Evolutionary conservation across 2,888 invertebrate genomes (phyloP), one percentile per base, ranked within the genome.

Genomic region (Scelioninae gen. 1): DNA sequence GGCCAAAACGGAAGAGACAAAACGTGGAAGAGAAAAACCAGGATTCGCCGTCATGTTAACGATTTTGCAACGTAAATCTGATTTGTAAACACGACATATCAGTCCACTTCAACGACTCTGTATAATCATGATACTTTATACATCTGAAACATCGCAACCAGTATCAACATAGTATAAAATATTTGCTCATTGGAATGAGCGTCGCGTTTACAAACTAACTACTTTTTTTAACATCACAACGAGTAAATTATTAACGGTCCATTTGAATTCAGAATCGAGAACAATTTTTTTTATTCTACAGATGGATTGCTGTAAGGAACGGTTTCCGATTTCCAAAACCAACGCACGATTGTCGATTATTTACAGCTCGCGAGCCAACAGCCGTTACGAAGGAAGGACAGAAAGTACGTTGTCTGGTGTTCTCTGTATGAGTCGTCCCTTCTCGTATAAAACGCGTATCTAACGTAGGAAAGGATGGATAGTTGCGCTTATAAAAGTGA

Each of bases 141-240:
- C 66, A 76, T 68, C 66, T 68, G 66, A 58, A 76, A 75, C 60
- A 68, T 76, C 66, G 66, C 53, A 66, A 75, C 65, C 65, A 65
- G 32, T 53, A 53, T 31, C 56, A 76, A 76, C 66, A 45, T 68
- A 23, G 66, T 76, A 76, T 76, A 76, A 76, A 76, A 76, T 76
- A 68, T 76, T 76, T 76, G 47, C 60, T 45, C 32, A 38, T 34
- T 66, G 53, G 60, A 51, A 7, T 43, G 7, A n/a, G 45, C 60
- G 40, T 34, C 56, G 58, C 23, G 31, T 38, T n/a, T n/a, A n/a
- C n/a, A n/a, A n/a, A n/a, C n/a, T n/a, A n/a, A n/a, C n/a, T n/a
- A n/a, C n/a, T n/a, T n/a, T n/a, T n/a, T n/a, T n/a, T n/a, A n/a
- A n/a, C n/a, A n/a, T n/a, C n/a, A n/a, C n/a, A n/a, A n/a, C n/a